Base-by-base conservation (phyloP, 2,797 vertebrate genomes). In the Falco peregrinus region DNA sequence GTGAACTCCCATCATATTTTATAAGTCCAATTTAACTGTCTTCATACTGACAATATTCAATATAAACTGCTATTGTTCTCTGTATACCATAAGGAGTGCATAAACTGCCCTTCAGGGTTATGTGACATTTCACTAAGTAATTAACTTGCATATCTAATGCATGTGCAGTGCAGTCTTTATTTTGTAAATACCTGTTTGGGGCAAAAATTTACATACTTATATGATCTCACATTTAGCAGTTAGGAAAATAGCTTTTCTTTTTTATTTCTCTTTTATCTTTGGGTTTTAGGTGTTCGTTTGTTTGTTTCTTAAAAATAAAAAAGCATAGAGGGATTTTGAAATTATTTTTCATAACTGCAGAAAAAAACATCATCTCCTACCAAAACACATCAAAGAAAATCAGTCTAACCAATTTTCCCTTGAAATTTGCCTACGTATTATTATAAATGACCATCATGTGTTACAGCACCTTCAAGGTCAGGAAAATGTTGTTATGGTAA, bases 241-340 rank as follows among this genome's bases (percentile, higher is more conserved):
- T 45, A 5, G 84, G 65, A 68, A 54, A 33, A 54, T 13, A 0
- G 14, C 2, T 56, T 77, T 41, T 69, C 2, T 28, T 47, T 50
- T 19, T 56, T 6, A 3, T 48, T 54, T 41, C 5, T 43, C 33
- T 70, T 73, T n/a, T 51, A 41, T 39, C 4, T 24, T 67, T 35
- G 7, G 20, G 3, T 3, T 41, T 41, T 41, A 14, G 1, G 0
- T 37, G 37, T 37, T 37, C 37, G 37, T 37, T 25, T n/a, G 1
- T 7, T 45, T 9, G 4, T 24, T 57, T n/a, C 22, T 74, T 12
- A 35, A 60, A 9, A 15, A 37, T 37, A 41, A 7, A 75, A 35
- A 41, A 20, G 4, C 13, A 41, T 48, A 60, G 65, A 56, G 6
- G 2, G 4, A 69, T 67, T 50, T 33, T 79, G 35, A 83, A 78